Percentiles rank a stretch among this genome's conserved stretches.
phyloP scores from a whole-genome alignment of 2,888 invertebrate species.

The Xylocampa areola region DNA sequence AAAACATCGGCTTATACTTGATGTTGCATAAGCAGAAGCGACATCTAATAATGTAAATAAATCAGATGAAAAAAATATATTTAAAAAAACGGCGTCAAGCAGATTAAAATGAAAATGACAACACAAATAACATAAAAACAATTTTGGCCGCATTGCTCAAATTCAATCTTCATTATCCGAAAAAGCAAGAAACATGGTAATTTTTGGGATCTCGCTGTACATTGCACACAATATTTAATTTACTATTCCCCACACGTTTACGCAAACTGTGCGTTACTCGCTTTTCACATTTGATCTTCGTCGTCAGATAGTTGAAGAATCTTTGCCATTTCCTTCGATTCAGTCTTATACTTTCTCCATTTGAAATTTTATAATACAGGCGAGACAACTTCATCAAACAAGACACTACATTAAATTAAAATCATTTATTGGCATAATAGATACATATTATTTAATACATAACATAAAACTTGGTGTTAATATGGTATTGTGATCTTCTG shows the following conservation, averaged over 20 bases:
- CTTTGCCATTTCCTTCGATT: slow-evolving; percentile 53
- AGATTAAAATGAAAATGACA: no score
- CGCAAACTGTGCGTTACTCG: slow-evolving; percentile 28
- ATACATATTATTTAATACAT: slow-evolving; percentile 5
- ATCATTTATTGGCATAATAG: slow-evolving; percentile 6
- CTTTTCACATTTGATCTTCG: slow-evolving; percentile 53
- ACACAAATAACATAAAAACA: no score
- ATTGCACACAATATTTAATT: slow-evolving; percentile 4
- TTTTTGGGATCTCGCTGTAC: neutral
- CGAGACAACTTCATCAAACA: slow-evolving; percentile 8
- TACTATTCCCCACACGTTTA: slow-evolving; percentile 26
- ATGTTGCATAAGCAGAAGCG: no score
- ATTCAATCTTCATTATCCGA: no score
- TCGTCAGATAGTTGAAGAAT: slow-evolving; percentile 49
- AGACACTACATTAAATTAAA: slow-evolving; percentile 13
- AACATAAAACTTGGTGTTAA: neutral
- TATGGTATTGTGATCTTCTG: slow-evolving; percentile 1
- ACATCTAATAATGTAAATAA: no score
- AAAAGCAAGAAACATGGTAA: neutral
- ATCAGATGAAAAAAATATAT: no score
- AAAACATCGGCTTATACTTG: no score
- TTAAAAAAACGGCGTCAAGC: no score
- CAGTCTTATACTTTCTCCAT: slow-evolving; percentile 45
- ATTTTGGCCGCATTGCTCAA: no score
- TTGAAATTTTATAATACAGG: slow-evolving; percentile 31